A percentile compares a stretch with the other conserved stretches of the same genome.
These are phyloP conservation scores for Acanthosepion pharaonis DNA, from an alignment of 2,888 invertebrate genomes.

Conservation along the genomic window DNA sequence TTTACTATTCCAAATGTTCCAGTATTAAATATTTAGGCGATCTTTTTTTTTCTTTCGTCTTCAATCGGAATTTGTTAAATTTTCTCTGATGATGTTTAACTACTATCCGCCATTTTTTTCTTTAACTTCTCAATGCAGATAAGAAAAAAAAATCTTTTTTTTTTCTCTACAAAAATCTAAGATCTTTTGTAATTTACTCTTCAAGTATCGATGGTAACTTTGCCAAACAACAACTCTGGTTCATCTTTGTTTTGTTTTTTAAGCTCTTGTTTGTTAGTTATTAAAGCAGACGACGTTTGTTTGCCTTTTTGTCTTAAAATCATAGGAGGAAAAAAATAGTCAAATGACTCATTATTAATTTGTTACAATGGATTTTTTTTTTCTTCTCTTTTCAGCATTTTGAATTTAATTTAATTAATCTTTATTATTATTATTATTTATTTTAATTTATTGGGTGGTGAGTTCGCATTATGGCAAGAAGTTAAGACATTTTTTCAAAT, in stretches of 20 bases:
- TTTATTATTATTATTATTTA: no score
- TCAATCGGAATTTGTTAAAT: slow-evolving; percentile 33
- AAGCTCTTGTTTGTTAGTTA: neutral
- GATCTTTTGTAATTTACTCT: neutral
- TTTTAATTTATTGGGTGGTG: no score
- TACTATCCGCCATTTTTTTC: slow-evolving; percentile 14
- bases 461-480: no score
- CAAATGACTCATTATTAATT: no score
- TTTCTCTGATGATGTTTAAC: slow-evolving; percentile 33
- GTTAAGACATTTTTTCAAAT: no score
- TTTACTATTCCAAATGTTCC: neutral
- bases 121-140: neutral
- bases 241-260: neutral
- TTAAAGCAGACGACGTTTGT: slow-evolving; percentile 10
- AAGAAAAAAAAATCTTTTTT: neutral
- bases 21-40: neutral
- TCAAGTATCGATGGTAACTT: neutral
- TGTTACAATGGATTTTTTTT: no score
- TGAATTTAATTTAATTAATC: no score
- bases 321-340: no score
- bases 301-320: neutral
- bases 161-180: neutral
- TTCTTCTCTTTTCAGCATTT: neutral
- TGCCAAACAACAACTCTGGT: neutral
- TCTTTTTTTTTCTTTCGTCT: neutral